phyloP scores from a whole-genome alignment of 2,888 invertebrate genomes.

The Himalopsyche kuldschensis region DNA sequence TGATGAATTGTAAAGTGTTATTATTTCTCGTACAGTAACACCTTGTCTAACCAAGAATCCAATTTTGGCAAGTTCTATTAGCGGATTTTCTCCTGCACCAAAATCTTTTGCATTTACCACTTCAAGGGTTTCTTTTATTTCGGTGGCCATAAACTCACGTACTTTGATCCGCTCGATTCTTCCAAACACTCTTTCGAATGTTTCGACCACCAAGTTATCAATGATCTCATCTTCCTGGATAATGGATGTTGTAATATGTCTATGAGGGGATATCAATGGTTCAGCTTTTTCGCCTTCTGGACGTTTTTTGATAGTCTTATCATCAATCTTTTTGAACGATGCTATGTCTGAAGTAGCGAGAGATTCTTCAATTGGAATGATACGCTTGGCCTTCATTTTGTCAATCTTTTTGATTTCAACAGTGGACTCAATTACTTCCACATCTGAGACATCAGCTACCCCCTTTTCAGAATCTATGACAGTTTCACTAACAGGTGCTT shows the following conservation, averaged over 20 bases:
- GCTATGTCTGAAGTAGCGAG: conserved; percentile 65
- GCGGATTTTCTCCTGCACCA: conserved; percentile 76
- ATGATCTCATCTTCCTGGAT: conserved; percentile 60
- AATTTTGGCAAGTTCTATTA: conserved; percentile 81
- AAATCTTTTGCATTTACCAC: conserved; percentile 77
- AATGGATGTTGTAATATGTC: conserved; percentile 63
- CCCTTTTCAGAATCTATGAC: conserved; percentile 56
- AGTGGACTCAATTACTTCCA: conserved; percentile 63
- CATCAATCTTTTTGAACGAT: conserved; percentile 64
- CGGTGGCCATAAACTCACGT: conserved; percentile 64
- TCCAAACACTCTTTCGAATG: conserved; percentile 60
- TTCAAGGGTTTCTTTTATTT: conserved; percentile 75
- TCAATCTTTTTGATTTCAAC: conserved; percentile 48
- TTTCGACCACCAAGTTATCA: conserved; percentile 58
- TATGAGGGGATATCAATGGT: conserved; percentile 58
- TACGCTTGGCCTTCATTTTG: conserved; percentile 55
- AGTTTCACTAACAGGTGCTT: conserved; percentile 45
- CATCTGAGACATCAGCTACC: conserved; percentile 53
- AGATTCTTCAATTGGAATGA: conserved; percentile 61
- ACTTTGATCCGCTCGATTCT: conserved; percentile 60
- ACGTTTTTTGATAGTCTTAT: conserved; percentile 50
- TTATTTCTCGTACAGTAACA: conserved; percentile 74
- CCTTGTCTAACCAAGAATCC: conserved; percentile 77
- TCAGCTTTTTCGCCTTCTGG: conserved; percentile 54
- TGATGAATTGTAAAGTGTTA: conserved; percentile 75